Evolutionary conservation across 1,140 invertebrate species (phyloP), one percentile per base, ranked within the genome.

Genomic region (Orius laevigatus): DNA sequence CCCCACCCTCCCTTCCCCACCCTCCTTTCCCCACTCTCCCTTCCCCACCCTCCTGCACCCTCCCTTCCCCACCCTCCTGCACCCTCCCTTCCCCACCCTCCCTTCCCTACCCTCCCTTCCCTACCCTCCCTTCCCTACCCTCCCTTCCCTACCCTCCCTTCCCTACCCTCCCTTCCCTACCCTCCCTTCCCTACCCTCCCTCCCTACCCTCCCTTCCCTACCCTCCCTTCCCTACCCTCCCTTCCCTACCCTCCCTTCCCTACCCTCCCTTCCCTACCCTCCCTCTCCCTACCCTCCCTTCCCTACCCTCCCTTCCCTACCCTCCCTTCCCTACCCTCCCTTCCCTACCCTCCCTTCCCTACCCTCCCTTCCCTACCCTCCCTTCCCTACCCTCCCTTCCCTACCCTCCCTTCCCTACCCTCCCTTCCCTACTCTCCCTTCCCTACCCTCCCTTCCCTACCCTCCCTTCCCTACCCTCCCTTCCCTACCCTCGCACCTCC

Each of bases 261-360:
- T 20, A 6, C 19, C 8, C 10, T 25, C 19, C 31, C 16, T 32
- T 20, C 11, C 8, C 11, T 31, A 8, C 5, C 31, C 25, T 9
- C 15, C 11, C 10, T 18, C 5, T 20, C 19, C 15, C 19, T 45
- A 6, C 31, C 19, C 31, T 15, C 15, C 39, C 15, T 15, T 41
- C 14, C 15, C 39, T 14, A 8, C 15, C 8, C 15, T 15, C 15
- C 19, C 15, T 15, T 25, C 19, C 31, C 19, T 15, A 10, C 31
- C 19, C 31, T 20, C 15, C 43, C 31, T 20, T 45, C 19, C 31
- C 43, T 45, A 14, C 31, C 43, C 31, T 20, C 31, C 43, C 31
- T 20, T 45, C 43, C 31, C 43, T 45, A 14, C 31, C 43, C 31
- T 20, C 15, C 43, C 31, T 20, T 25, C 19, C 15, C 19, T 45